These are phyloP conservation scores for Phortica magna DNA, from an alignment of 2,888 invertebrate species.

Conservation along the genomic window DNA sequence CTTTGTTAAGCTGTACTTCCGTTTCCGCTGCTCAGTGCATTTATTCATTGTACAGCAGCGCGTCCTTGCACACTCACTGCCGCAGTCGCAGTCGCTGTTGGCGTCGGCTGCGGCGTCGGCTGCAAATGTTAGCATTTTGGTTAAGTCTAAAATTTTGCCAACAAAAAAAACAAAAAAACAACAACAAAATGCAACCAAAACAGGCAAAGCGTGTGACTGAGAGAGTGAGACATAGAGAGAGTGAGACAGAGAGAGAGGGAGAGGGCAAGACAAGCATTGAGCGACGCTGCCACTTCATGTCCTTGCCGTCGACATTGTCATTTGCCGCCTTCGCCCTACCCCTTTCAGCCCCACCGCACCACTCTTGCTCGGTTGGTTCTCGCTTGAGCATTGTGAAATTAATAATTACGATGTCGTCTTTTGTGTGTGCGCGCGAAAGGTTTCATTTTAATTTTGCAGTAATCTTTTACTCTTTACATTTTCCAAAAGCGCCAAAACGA, in stretches of 20 bases:
- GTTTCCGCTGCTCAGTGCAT: slow-evolving; percentile 2
- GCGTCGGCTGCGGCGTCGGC: no score
- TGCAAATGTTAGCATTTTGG: background rate
- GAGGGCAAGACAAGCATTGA: no score
- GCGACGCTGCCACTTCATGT: no score
- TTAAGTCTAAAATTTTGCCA: background rate
- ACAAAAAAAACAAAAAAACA: no score
- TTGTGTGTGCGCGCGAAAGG: slow-evolving; percentile 21
- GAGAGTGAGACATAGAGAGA: no score
- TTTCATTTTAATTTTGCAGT: slow-evolving; percentile 25
- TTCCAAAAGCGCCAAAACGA: background rate
- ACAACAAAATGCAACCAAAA: background rate
- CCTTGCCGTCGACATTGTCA: no score
- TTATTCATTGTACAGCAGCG: background rate
- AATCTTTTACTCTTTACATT: background rate
- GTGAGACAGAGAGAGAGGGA: no score
- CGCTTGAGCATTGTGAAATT: slow-evolving; percentile 6
- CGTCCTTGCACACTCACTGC: background rate
- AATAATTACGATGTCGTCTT: slow-evolving; percentile 18
- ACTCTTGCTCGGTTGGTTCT: no score
- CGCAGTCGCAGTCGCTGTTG: no score
- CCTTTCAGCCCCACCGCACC: background rate
- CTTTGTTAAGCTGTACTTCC: slow-evolving; percentile 28
- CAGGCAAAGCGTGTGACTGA: no score
- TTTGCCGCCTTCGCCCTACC: background rate